These are phyloP conservation scores for Nothobranchius furzeri DNA, from an alignment of 2,113 vertebrate genomes.

Conservation along the genomic window DNA sequence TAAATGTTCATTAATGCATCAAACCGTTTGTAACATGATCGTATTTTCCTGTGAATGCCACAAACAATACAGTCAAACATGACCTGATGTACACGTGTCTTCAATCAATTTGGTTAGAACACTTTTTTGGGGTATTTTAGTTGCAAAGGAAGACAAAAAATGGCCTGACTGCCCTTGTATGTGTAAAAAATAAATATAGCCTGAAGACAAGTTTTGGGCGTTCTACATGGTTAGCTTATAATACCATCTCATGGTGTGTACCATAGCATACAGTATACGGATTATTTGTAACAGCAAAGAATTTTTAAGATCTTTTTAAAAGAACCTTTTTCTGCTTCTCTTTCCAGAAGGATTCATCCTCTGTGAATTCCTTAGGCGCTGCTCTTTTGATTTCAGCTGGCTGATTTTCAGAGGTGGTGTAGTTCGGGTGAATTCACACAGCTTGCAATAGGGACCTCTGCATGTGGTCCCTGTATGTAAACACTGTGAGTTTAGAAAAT, in stretches of 20 bases:
- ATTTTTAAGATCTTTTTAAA: background rate
- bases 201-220: background rate
- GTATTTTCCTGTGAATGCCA: background rate
- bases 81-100: background rate
- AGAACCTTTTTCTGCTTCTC: background rate
- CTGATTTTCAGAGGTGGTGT: background rate
- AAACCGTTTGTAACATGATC: background rate
- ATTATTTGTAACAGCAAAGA: background rate
- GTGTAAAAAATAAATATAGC: background rate
- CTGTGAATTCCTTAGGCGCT: background rate
- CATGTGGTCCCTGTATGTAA: no score
- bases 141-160: background rate
- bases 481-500: no score
- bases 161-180: background rate
- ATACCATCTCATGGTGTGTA: background rate
- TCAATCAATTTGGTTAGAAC: no score
- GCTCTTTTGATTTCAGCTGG: background rate
- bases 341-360: background rate
- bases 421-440: background rate
- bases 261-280: background rate
- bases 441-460: background rate
- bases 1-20: no score
- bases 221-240: background rate
- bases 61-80: no score
- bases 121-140: background rate